Conservation (phyloP, 2,888 invertebrate species). For the Hanleya hanleyi region DNA sequence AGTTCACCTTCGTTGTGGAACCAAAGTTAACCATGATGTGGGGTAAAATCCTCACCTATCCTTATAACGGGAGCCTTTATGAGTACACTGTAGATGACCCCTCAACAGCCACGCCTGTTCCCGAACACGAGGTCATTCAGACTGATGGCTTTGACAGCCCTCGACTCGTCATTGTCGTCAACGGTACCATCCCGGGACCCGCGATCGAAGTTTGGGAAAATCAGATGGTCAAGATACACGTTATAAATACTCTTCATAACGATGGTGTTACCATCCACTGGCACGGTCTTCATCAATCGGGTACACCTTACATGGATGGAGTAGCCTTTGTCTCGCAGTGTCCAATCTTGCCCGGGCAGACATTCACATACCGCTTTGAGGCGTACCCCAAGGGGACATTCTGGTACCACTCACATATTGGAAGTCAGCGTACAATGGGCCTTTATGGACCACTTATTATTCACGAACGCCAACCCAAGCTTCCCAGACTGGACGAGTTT, state of each 20-base stretch:
- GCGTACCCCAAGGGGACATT: conserved; percentile 47
- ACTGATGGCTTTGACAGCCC: conserved; percentile 39
- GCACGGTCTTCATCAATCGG: conserved; percentile 47
- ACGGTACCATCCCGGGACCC: conserved; percentile 51
- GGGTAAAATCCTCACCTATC: background rate
- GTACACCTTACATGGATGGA: conserved; percentile 54
- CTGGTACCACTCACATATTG: conserved; percentile 53
- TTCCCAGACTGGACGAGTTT: conserved; percentile 29
- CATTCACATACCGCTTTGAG: conserved; percentile 60
- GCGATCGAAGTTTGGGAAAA: conserved; percentile 50
- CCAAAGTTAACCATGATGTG: conserved; percentile 9
- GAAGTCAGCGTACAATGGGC: conserved; percentile 58
- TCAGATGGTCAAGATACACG: conserved; percentile 36
- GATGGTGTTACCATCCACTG: conserved; percentile 46
- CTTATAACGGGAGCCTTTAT: background rate
- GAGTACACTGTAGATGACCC: background rate
- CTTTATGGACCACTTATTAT: conserved; percentile 60
- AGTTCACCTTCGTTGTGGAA: conserved; percentile 5
- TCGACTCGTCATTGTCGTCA: conserved; percentile 40
- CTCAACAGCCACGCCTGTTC: background rate
- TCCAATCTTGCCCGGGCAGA: conserved; percentile 58
- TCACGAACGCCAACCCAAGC: conserved; percentile 24
- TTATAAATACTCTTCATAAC: conserved; percentile 39
- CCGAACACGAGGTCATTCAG: conserved; percentile 36
- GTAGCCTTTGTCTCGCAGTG: conserved; percentile 62